Base-by-base conservation (phyloP, 2,888 invertebrate genomes). In the Rotaria magnacalcarata region DNA sequence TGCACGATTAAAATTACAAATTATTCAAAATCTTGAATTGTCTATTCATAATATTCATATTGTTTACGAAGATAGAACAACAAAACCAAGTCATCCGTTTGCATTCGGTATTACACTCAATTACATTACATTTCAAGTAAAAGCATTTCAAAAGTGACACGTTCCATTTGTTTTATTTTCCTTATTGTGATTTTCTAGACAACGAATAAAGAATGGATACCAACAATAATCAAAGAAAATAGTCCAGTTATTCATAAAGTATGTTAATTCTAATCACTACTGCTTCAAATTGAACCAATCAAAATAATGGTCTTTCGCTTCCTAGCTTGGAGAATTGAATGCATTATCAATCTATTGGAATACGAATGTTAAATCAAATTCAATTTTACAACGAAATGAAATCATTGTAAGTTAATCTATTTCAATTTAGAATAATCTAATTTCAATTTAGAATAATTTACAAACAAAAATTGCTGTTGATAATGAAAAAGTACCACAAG, bases 81-180 rank as follows among this genome's bases (percentile, higher is more conserved):
- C 92, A 84, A 92, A 92, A 88, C 91, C 92, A 2, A 88, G 90
- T 85, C 89, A 90, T 54, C 93, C 93, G 3, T 92, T 93, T 89
- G 90, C 92, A 56, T 89, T 96, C 88, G 99, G 99, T 21, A 92
- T 96, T 86, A 96, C 96, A 0, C 93, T 99, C 19, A 94, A 95
- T 67, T 85, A 85, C 27, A 84, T 87, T n/a, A 84, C 85, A 87
- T 84, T 87, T 67, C 85, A 86, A 58, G 86, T 86, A 58, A n/a
- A 47, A 5, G 43, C 19, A 47, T 47, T 47, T 47, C 47, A 47
- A 47, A 47, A 47, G 47, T 10, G 11, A 47, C 7, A 4, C 0
- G 47, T 7, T 0, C 11, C 11, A 11, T 10, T 10, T 47, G 11
- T 47, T 11, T 4, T 7, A 47, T 52, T 52, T 52, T 52, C 11